phyloP scores from a whole-genome alignment of 2,113 vertebrate species.

The Anarhynchus alexandrinus region DNA sequence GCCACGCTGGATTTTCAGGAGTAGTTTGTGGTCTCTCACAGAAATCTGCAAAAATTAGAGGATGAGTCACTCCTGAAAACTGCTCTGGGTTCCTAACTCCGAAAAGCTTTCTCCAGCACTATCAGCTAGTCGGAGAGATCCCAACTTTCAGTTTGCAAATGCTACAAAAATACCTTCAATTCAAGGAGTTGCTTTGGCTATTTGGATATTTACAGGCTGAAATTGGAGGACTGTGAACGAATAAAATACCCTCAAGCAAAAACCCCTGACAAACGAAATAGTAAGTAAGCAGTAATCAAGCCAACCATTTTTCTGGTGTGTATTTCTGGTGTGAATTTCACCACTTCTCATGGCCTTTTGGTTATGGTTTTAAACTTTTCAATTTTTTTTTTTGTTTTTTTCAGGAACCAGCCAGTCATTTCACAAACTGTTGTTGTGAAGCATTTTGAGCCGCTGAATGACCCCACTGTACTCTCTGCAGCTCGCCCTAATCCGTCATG shows the following conservation, averaged over 20 bases:
- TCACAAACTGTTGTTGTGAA: not conserved
- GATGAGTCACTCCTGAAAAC: not conserved
- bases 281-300: not conserved
- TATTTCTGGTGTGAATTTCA: not conserved
- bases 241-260: not conserved
- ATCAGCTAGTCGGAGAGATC: not conserved
- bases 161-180: not conserved
- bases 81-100: not conserved
- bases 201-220: not conserved
- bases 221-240: not conserved
- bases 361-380: not conserved
- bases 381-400: fast-evolving
- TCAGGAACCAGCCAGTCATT: not conserved
- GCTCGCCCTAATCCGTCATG: not conserved
- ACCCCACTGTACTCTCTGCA: not conserved
- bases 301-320: not conserved
- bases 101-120: not conserved
- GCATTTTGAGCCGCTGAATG: not conserved
- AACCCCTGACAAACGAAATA: not conserved
- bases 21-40: not conserved
- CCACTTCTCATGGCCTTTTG: not conserved
- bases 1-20: not conserved
- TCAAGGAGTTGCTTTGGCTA: not conserved
- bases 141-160: not conserved
- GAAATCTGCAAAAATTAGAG: not conserved